Base-by-base conservation (phyloP, 2,113 vertebrate genomes). In the Aplodontia rufa region DNA sequence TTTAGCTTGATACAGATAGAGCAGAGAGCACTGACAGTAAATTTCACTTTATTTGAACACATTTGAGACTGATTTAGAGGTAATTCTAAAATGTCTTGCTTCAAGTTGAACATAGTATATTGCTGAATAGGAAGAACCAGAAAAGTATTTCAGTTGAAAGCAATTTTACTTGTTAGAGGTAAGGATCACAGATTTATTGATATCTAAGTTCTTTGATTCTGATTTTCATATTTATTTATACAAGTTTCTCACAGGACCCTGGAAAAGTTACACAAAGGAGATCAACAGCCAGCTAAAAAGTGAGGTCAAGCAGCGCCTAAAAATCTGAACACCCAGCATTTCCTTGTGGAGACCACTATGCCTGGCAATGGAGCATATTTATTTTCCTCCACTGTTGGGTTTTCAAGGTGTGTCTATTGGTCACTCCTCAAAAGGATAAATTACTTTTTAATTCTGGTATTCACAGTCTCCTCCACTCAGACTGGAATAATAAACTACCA, bases 31-130 rank as follows among this genome's bases (percentile, higher is more conserved):
- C 14, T 55, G 32, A 75, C 22, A 19, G 4, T n/a, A 78, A 66
- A 55, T 69, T 90, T 72, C 47, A 82, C 32, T 69, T 80, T 79
- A 75, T n/a, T 53, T 86, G 42, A 78, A 37, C 24, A 55, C 40
- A 86, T 89, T 90, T 87, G 69, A 93, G n/a, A 60, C 24, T 66
- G 89, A 68, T 45, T 78, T 88, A 94, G 40, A 94, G 86, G 58
- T 72, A 71, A 74, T 78, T 87, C 45, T 64, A 81, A 80, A 74
- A 79, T 22, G 72, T 79, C 69, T 95, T 91, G 71, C 28, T 94
- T 40, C n/a, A 71, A 32, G 26, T 45, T 86, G 51, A 87, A 51
- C 17, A 66, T 35, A 80, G 22, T 28, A 20, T 55, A 45, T 37
- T 93, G 58, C 10, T 75, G 49, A 91, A 45, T 42, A n/a, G 71